Evolutionary conservation across 2,888 invertebrate species (phyloP).

Genomic region (Rhagonycha lutea): DNA sequence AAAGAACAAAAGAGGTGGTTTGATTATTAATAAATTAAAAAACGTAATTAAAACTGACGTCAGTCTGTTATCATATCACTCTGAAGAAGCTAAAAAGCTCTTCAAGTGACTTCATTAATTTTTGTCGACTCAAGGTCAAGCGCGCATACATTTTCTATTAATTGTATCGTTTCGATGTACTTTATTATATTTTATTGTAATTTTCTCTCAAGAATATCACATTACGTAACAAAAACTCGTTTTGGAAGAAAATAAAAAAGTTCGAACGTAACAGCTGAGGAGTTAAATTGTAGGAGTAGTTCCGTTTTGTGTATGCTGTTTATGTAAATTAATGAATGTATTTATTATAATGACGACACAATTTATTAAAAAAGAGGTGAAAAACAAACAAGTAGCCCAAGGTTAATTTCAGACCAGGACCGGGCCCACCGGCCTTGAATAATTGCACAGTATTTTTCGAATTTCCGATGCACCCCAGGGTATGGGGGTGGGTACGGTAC

Average conservation of each 20-base stretch:
- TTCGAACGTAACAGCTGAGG: background rate
- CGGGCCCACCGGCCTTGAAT: background rate
- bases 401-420: background rate
- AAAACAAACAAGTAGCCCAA: background rate
- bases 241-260: background rate
- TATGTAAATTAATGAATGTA: background rate
- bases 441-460: no score
- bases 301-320: background rate
- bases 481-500: no score
- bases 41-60: background rate
- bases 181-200: background rate
- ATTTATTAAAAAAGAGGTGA: background rate
- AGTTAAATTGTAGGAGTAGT: background rate
- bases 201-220: background rate
- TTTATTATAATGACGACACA: background rate
- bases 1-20: background rate
- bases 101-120: background rate
- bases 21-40: background rate
- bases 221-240: background rate
- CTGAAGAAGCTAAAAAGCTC: background rate
- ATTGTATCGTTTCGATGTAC: background rate
- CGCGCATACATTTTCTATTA: background rate
- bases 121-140: background rate
- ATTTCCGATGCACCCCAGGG: no score
- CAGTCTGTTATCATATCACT: background rate